Conservation (phyloP, 2,113 vertebrate genomes). For the Myxocyprinus asiaticus region DNA sequence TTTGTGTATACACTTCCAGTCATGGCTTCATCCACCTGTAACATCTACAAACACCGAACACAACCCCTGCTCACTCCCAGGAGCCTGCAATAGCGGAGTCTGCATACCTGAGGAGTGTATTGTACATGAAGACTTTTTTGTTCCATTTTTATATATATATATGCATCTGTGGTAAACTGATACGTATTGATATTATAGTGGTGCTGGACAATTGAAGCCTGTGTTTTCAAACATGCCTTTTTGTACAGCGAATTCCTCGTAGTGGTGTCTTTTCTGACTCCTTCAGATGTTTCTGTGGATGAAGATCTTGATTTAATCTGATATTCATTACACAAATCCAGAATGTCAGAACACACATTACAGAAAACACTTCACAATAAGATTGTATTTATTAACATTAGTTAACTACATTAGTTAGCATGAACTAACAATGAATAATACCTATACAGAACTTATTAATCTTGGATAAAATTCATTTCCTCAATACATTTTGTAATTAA, state of each 20-base stretch:
- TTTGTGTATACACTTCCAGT: not conserved
- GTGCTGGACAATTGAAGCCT: conserved; percentile 81
- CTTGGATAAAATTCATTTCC: too few relatives aligned
- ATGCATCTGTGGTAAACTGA: conserved; percentile 79
- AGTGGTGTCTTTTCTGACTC: conserved; percentile 64
- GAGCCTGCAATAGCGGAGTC: conserved; percentile 25
- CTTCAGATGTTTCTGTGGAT: not conserved
- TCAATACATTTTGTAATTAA: too few relatives aligned
- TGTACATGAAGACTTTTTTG: conserved; percentile 53
- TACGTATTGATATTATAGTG: conserved; percentile 89
- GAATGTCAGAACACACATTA: too few relatives aligned
- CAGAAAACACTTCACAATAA: too few relatives aligned
- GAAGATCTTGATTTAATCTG: not conserved
- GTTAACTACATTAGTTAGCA: too few relatives aligned
- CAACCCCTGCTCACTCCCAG: conserved; percentile 53
- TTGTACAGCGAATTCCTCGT: conserved; percentile 77
- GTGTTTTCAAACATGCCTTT: conserved; percentile 87
- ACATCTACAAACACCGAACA: not conserved
- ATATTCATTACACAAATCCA: too few relatives aligned
- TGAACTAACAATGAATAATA: too few relatives aligned
- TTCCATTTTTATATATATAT: conserved; percentile 68
- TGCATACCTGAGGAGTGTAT: conserved; percentile 44
- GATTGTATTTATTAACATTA: too few relatives aligned
- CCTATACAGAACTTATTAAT: too few relatives aligned
- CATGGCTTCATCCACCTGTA: not conserved